Evolutionary conservation across 2,113 vertebrate species (phyloP).

Genomic region (Empidonax traillii): DNA sequence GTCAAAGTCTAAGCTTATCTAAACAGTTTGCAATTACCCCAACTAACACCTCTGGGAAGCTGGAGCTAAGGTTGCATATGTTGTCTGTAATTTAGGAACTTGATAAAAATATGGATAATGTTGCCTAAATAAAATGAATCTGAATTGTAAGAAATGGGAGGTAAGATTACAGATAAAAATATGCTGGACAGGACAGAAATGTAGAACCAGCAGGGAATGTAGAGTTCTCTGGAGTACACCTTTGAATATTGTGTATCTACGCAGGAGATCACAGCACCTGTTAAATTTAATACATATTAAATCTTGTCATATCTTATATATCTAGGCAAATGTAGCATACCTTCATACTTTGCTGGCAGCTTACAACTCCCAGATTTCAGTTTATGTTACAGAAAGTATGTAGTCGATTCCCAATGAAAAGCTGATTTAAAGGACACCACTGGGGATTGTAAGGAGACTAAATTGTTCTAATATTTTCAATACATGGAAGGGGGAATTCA

Average conservation of each 20-base stretch:
- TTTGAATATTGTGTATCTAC: constrained; percentile 21
- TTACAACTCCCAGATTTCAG: constrained; percentile 60
- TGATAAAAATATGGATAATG: constrained; percentile 41
- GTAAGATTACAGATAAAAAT: constrained; percentile 60
- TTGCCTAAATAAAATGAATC: constrained; percentile 9
- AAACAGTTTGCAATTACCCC: background rate
- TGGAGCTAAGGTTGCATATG: background rate
- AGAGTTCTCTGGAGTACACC: constrained; percentile 1
- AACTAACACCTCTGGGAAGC: constrained; percentile 20
- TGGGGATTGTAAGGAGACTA: constrained; percentile 46
- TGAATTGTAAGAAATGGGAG: constrained; percentile 16
- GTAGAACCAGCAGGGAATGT: background rate
- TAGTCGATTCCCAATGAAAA: constrained; percentile 35
- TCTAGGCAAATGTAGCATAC: constrained; percentile 35
- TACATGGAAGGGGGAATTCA: background rate
- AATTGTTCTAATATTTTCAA: constrained; percentile 36
- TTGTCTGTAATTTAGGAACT: constrained; percentile 25
- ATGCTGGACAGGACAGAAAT: constrained; percentile 19
- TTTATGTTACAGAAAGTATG: constrained; percentile 56
- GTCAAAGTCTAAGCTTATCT: background rate
- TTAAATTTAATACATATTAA: constrained; percentile 62
- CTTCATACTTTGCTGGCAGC: constrained; percentile 47
- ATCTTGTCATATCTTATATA: constrained; percentile 49
- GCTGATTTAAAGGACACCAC: constrained; percentile 5
- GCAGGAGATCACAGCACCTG: constrained; percentile 43